Evolutionary conservation across 2,888 invertebrate genomes (phyloP).

Genomic region (Lithophane ornitopus): DNA sequence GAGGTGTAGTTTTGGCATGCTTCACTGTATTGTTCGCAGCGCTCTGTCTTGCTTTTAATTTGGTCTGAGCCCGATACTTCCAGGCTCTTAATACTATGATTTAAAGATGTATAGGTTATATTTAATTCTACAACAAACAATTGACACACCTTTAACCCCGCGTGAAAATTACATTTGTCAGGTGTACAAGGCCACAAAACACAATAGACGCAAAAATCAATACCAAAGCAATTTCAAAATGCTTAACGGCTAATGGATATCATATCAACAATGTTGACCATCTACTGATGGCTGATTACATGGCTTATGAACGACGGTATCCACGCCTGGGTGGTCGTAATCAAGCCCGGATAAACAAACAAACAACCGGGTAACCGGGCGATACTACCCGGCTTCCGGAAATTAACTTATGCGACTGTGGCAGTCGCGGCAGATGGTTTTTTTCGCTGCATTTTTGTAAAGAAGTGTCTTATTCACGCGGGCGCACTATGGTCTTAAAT

Average conservation of each 20-base stretch:
- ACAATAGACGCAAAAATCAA: slow-evolving; percentile 62
- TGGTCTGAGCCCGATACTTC: no score
- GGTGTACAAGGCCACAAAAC: slow-evolving; percentile 35
- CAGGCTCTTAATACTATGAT: neutral
- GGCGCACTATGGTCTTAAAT: slow-evolving; percentile 11
- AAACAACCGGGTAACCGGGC: slow-evolving; percentile 50
- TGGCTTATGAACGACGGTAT: slow-evolving; percentile 59
- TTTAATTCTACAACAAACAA: neutral
- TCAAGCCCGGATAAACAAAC: slow-evolving; percentile 68
- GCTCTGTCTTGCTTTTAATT: no score
- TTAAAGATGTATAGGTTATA: neutral
- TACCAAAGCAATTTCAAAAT: slow-evolving; percentile 68
- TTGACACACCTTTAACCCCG: slow-evolving; percentile 13
- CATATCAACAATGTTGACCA: slow-evolving; percentile 72
- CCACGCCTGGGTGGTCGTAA: slow-evolving; percentile 59
- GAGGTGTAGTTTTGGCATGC: no score
- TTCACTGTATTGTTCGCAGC: no score
- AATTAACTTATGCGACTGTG: slow-evolving; percentile 65
- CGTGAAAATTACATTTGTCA: slow-evolving; percentile 16
- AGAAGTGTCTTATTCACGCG: slow-evolving; percentile 27
- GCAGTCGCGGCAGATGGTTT: slow-evolving; percentile 38
- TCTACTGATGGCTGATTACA: slow-evolving; percentile 69
- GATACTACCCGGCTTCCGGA: slow-evolving; percentile 52
- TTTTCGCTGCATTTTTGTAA: slow-evolving; percentile 31
- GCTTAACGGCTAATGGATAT: slow-evolving; percentile 71